Evolutionary conservation across 1,140 invertebrate genomes (phyloP).

Genomic region (Diploscapter pachys): DNA sequence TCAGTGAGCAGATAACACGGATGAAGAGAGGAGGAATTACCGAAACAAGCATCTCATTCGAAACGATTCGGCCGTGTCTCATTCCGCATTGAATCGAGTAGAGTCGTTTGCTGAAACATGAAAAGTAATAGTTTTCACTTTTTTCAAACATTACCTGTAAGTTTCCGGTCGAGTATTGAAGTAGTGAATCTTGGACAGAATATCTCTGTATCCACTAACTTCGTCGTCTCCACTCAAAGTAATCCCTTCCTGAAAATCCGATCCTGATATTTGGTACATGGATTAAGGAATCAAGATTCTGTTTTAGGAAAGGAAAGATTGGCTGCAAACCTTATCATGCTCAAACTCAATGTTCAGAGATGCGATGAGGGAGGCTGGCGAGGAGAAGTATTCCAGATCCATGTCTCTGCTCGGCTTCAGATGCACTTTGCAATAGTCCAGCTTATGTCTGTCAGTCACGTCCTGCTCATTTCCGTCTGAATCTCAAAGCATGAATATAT

Average conservation of each 20-base stretch:
- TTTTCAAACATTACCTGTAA: slow-evolving; percentile 11
- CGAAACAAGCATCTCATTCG: slow-evolving; percentile 50
- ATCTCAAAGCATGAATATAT: slow-evolving; percentile 20
- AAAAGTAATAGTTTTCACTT: not conserved
- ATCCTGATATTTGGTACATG: too few species aligned
- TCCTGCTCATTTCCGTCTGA: slow-evolving; percentile 44
- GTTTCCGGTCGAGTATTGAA: slow-evolving; percentile 57
- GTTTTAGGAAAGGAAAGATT: too few species aligned
- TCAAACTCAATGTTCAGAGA: slow-evolving; percentile 55
- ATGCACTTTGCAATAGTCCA: slow-evolving; percentile 56
- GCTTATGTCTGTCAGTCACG: slow-evolving; percentile 44
- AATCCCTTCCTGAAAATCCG: slow-evolving; percentile 43
- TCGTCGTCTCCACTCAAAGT: slow-evolving; percentile 47
- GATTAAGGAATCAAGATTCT: too few species aligned
- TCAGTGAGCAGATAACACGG: not conserved
- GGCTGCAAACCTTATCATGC: slow-evolving; percentile 46
- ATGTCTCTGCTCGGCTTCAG: slow-evolving; percentile 54
- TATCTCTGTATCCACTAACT: slow-evolving; percentile 43
- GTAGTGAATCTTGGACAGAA: slow-evolving; percentile 56
- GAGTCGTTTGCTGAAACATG: slow-evolving; percentile 43
- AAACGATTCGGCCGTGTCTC: slow-evolving; percentile 48
- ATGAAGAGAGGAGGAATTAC: slow-evolving; percentile 12
- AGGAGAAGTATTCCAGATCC: slow-evolving; percentile 58
- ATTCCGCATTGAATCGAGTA: slow-evolving; percentile 56
- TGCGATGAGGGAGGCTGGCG: slow-evolving; percentile 54